phyloP scores from a whole-genome alignment of 2,888 invertebrate species.

The Leistus spinibarbis region DNA sequence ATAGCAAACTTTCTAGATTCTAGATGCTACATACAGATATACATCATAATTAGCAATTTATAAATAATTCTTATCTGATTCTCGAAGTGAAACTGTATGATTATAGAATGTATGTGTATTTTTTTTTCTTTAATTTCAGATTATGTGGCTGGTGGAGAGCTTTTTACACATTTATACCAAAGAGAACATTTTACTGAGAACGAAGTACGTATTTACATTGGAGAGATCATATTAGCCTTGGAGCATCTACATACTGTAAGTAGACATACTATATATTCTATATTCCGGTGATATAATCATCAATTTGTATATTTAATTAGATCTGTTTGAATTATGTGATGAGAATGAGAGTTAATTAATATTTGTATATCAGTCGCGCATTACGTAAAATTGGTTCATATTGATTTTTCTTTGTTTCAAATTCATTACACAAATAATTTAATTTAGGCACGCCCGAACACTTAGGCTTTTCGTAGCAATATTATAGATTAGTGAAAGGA shows the following conservation, averaged over 20 bases:
- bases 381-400: not conserved
- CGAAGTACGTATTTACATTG: conserved; percentile 92
- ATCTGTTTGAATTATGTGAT: not conserved
- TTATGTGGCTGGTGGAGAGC: conserved; percentile 96
- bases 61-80: not conserved
- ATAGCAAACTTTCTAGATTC: no score
- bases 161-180: conserved; percentile 96
- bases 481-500: no score
- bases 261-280: conserved; percentile 19
- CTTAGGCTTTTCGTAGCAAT: no score
- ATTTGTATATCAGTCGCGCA: not conserved
- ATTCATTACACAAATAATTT: no score
- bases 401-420: not conserved
- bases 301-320: not conserved
- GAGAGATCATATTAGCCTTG: conserved; percentile 93
- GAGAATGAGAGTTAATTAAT: not conserved
- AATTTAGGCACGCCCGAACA: no score
- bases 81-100: not conserved
- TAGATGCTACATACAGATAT: no score
- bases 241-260: conserved; percentile 93
- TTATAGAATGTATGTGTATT: not conserved
- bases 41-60: not conserved
- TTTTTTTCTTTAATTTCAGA: conserved; percentile 66
- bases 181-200: conserved; percentile 89
- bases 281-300: not conserved